Evolutionary conservation across 2,113 vertebrate species (phyloP).

Genomic region (Corythoichthys haematopterus): DNA sequence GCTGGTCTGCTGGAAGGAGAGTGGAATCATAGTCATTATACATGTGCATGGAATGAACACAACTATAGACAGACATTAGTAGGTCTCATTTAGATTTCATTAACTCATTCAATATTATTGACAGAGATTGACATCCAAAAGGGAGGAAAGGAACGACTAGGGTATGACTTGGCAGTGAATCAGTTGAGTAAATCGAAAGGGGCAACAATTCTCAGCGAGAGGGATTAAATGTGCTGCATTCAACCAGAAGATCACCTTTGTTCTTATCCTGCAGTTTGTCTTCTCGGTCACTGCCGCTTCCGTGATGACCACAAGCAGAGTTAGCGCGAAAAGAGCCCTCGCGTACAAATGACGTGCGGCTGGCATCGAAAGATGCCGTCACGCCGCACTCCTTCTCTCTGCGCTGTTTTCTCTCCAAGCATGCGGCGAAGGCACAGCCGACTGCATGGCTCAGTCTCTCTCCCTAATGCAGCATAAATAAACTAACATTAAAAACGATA

Average conservation of each 20-base stretch:
- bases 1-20: conserved; percentile 47
- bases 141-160: too few species aligned
- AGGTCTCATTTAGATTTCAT: not conserved
- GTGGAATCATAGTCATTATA: not conserved
- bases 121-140: too few species aligned
- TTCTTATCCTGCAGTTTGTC: conserved; percentile 79
- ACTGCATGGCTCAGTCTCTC: conserved; percentile 89
- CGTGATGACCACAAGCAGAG: conserved; percentile 67
- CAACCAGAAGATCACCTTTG: conserved; percentile 66
- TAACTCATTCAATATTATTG: too few species aligned
- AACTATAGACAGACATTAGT: not conserved
- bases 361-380: conserved; percentile 86
- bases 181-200: too few species aligned
- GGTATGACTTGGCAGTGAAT: too few species aligned
- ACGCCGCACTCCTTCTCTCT: conserved; percentile 90
- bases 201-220: too few species aligned
- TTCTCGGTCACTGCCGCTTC: conserved; percentile 64
- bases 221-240: too few species aligned
- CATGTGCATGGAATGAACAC: not conserved
- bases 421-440: conserved; percentile 88
- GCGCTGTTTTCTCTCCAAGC: conserved; percentile 87
- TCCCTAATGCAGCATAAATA: conserved; percentile 66
- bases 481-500: not conserved
- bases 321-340: conserved; percentile 89
- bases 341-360: conserved; percentile 84